phyloP scores from a whole-genome alignment of 37 sponge, comb jelly and placozoan species.

The Oopsacas minuta region DNA sequence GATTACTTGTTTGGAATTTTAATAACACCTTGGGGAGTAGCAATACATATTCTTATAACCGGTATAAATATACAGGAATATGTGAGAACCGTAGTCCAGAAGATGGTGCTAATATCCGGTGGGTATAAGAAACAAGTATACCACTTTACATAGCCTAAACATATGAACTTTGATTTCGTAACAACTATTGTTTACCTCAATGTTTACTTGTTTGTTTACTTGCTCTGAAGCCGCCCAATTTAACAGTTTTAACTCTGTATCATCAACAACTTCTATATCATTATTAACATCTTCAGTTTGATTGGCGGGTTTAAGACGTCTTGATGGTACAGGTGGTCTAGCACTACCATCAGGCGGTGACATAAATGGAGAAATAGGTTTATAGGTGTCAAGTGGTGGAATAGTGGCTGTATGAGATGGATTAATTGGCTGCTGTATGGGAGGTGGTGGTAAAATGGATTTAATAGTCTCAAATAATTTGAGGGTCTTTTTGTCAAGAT shows the following conservation, averaged over 20 bases:
- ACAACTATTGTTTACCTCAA: too few species aligned
- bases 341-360: neutral
- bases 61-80: too few species aligned
- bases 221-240: neutral
- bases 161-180: too few species aligned
- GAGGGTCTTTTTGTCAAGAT: neutral
- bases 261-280: neutral
- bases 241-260: neutral
- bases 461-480: neutral
- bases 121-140: too few species aligned
- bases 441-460: neutral
- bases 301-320: conserved; percentile 8
- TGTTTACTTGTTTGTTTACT: neutral
- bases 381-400: neutral
- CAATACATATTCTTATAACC: too few species aligned
- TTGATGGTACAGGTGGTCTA: neutral
- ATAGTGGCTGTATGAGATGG: neutral
- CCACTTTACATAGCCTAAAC: too few species aligned
- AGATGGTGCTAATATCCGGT: too few species aligned
- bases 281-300: neutral
- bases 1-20: too few species aligned
- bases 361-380: neutral
- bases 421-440: neutral
- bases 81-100: too few species aligned
- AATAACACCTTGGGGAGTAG: too few species aligned